phyloP scores from a whole-genome alignment of 2,888 invertebrate genomes.

The Agriopis marginaria region DNA sequence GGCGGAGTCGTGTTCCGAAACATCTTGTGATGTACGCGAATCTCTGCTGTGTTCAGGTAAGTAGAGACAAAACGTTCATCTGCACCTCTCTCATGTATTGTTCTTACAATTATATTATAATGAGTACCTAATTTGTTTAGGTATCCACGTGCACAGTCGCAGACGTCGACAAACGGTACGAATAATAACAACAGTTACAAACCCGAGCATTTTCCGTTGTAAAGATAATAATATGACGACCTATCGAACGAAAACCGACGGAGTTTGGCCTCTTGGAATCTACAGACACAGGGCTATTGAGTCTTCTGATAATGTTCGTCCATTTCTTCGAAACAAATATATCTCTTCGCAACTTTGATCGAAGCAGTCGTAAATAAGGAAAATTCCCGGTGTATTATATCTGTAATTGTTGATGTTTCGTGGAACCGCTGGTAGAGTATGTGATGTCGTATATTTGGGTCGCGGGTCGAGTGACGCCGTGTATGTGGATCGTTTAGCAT shows the following conservation, averaged over 20 bases:
- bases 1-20: background rate
- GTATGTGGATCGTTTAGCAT: constrained; percentile 26
- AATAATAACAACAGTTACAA: background rate
- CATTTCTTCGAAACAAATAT: background rate
- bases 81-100: background rate
- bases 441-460: background rate
- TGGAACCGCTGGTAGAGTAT: background rate
- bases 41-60: background rate
- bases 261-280: background rate
- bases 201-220: background rate
- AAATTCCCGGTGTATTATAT: too few relatives aligned
- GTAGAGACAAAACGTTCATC: background rate
- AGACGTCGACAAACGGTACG: background rate
- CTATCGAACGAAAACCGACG: background rate
- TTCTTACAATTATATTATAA: background rate
- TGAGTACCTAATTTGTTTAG: background rate
- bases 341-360: background rate
- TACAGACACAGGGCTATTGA: background rate
- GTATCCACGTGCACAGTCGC: background rate
- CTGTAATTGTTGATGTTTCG: too few relatives aligned
- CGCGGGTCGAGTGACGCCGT: constrained; percentile 23
- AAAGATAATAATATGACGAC: background rate
- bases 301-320: background rate
- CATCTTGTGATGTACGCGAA: constrained; percentile 13
- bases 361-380: background rate